Conservation (phyloP, 2,888 invertebrate species). For the Aromia moschata region DNA sequence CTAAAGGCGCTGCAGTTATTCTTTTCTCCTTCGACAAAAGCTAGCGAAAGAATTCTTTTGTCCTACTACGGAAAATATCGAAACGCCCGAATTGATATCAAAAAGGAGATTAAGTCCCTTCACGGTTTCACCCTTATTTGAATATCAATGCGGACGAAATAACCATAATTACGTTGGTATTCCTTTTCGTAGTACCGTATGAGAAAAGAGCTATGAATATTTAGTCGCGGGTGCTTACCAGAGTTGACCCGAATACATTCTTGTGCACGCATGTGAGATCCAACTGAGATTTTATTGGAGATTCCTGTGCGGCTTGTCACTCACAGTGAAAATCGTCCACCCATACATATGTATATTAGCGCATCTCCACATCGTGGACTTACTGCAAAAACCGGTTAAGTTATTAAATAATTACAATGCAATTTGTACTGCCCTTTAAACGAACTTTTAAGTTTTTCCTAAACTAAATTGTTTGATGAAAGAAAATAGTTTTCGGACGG, state of each 20-base stretch:
- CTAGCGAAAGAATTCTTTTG: slow-evolving; percentile 34
- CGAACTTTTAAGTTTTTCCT: too few species aligned
- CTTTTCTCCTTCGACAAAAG: slow-evolving; percentile 26
- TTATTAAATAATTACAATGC: too few species aligned
- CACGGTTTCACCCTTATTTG: slow-evolving; percentile 31
- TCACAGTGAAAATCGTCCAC: too few species aligned
- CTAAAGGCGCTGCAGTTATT: slow-evolving; percentile 28
- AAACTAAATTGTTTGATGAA: too few species aligned
- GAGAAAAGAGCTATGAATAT: slow-evolving; percentile 17
- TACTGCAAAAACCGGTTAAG: too few species aligned
- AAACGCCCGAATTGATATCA: slow-evolving; percentile 37
- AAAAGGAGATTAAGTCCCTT: slow-evolving; percentile 35
- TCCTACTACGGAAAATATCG: slow-evolving; percentile 24
- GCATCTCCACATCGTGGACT: too few species aligned
- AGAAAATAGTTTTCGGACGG: too few species aligned
- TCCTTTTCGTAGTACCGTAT: background rate
- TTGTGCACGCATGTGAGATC: slow-evolving; percentile 1
- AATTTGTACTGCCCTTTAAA: too few species aligned
- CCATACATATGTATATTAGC: too few species aligned
- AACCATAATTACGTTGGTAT: slow-evolving; percentile 30
- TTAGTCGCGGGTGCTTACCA: slow-evolving; percentile 11
- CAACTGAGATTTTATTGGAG: too few species aligned
- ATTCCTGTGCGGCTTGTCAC: too few species aligned
- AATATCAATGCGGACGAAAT: slow-evolving; percentile 40
- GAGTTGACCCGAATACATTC: slow-evolving; percentile 8